phyloP scores from a whole-genome alignment of 2,888 invertebrate species.

The Oxytorus armatus region DNA sequence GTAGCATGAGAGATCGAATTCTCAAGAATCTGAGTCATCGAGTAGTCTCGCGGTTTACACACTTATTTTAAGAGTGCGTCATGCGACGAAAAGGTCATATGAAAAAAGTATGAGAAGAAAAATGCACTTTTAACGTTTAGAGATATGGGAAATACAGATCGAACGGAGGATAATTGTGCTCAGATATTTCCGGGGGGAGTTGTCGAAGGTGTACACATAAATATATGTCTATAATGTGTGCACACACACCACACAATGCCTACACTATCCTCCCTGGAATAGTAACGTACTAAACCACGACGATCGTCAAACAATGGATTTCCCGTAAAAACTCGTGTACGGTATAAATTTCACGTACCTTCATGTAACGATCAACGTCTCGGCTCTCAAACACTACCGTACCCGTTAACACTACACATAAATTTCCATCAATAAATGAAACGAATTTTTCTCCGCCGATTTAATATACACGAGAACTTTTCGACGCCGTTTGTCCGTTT shows the following conservation, averaged over 20 bases:
- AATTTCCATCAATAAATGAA: slow-evolving; percentile 42
- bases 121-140: neutral
- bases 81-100: slow-evolving; percentile 31
- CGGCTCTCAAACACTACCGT: slow-evolving; percentile 35
- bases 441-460: neutral
- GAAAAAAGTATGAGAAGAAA: slow-evolving; percentile 11
- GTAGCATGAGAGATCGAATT: slow-evolving; percentile 55
- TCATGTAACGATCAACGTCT: slow-evolving; percentile 60
- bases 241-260: slow-evolving; percentile 20
- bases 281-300: slow-evolving; percentile 8
- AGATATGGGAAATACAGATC: slow-evolving; percentile 1
- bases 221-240: slow-evolving; percentile 1
- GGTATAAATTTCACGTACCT: slow-evolving; percentile 59
- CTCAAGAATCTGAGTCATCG: slow-evolving; percentile 64
- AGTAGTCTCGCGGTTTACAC: slow-evolving; percentile 15
- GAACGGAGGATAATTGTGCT: slow-evolving; percentile 41
- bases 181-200: slow-evolving; percentile 38
- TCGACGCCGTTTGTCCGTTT: slow-evolving; percentile 57
- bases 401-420: slow-evolving; percentile 38
- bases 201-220: slow-evolving; percentile 39
- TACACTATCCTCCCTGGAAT: slow-evolving; percentile 42
- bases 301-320: slow-evolving; percentile 56
- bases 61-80: slow-evolving; percentile 60
- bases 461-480: slow-evolving; percentile 26
- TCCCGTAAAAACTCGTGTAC: slow-evolving; percentile 12